Base-by-base conservation (phyloP, 1,140 invertebrate species). In the Drosophila tropicalis region DNA sequence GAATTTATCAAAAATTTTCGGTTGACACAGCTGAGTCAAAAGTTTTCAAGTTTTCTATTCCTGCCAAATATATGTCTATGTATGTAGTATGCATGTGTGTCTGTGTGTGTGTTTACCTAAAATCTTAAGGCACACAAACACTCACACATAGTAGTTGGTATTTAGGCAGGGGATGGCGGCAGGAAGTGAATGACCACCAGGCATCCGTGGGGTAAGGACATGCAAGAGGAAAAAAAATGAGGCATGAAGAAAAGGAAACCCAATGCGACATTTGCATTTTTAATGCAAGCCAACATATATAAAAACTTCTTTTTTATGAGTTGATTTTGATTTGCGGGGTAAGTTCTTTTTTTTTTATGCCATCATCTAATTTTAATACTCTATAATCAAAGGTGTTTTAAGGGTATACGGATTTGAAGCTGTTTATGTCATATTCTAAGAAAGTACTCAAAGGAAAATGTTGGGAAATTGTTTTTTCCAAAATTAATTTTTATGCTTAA, bases 231-330 rank as follows among this genome's bases (percentile, higher is more conserved):
- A 29, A 72, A 70, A 70, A 70, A 57, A 25, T 61, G 55, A 63
- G 58, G 44, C 66, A 65, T 58, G 57, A 79, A 76, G 13, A 54
- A 65, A 58, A 73, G 70, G 65, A 78, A 87, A 82, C 60, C 81
- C 78, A 75, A 90, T 89, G 84, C 80, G 85, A 90, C 76, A 91
- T 91, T 91, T 91, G 90, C 90, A 91, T 91, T 91, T 91, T 90
- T 91, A 91, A 91, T 91, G 90, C 86, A 91, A 70, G 91, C 75
- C 80, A 86, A 86, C 79, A 84, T 79, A 90, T 85, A 82, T 76
- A 91, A 89, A 70, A 69, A 29, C 55, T 64, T 81, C 29, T 81
- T 44, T 85, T 85, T 89, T 84, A 76, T 55, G 69, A 85, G 78
- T 81, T 90, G 77, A 90, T 90, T 90, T 89, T 70, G 77, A 78